A percentile compares a stretch with the other conserved stretches of the same genome.
Evolutionary conservation across 1,140 invertebrate species (phyloP).

Genomic region (Heliothis subflexa): DNA sequence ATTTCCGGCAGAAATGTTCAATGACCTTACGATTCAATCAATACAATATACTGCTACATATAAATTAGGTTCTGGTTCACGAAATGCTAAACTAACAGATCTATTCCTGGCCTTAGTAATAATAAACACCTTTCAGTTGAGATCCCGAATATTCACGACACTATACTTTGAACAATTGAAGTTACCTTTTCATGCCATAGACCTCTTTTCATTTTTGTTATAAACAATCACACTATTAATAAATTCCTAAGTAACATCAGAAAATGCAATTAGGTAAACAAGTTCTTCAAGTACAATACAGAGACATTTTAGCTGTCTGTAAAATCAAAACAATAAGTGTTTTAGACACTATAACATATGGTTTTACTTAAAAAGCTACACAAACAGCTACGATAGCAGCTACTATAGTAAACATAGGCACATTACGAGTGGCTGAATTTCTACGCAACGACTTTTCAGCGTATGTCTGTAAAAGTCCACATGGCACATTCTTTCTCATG

Average conservation of each 20-base stretch:
- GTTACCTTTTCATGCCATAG: background rate
- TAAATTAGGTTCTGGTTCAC: background rate
- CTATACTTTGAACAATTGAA: background rate
- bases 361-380: constrained; percentile 48
- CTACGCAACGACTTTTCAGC: constrained; percentile 73
- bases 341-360: background rate
- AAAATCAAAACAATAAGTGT: background rate
- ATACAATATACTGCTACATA: constrained; percentile 47
- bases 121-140: too few species aligned
- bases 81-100: constrained; percentile 1
- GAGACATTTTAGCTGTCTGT: background rate
- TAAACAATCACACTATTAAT: background rate
- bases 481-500: constrained; percentile 73
- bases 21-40: background rate
- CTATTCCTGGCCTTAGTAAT: background rate
- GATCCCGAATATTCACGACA: background rate
- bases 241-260: background rate
- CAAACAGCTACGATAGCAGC: constrained; percentile 59
- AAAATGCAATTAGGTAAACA: constrained; percentile 21
- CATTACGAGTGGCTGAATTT: constrained; percentile 67
- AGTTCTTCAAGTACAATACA: constrained; percentile 2
- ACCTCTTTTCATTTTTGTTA: background rate
- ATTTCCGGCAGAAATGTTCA: constrained; percentile 18
- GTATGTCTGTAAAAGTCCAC: constrained; percentile 75
- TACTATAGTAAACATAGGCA: constrained; percentile 67